A percentile compares a stretch with the other conserved stretches of the same genome.
These are phyloP conservation scores for Callitettix versicolor DNA, from an alignment of 1,140 invertebrate species.

Conservation along the genomic window DNA sequence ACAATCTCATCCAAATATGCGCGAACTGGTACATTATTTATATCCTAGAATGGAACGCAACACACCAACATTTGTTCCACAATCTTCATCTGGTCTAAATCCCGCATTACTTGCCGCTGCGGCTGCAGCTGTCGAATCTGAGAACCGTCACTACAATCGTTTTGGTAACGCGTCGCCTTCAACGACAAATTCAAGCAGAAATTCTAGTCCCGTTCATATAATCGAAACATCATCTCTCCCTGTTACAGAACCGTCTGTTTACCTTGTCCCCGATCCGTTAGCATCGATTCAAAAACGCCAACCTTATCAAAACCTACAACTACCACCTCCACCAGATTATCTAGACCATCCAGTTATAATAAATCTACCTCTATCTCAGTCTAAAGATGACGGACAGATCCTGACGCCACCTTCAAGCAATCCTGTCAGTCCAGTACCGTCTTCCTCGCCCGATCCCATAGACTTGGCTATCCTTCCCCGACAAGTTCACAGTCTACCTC, in stretches of 20 bases:
- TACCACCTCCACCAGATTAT: conserved; percentile 15
- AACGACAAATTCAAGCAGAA: conserved; percentile 20
- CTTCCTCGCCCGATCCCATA: conserved; percentile 45
- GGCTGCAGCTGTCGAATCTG: conserved; percentile 30
- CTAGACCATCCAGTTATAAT: conserved; percentile 42
- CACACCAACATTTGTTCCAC: not conserved
- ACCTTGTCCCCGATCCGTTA: conserved; percentile 25
- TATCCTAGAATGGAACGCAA: conserved; percentile 15
- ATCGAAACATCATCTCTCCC: conserved; percentile 21
- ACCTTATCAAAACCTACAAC: not conserved
- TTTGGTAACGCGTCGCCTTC: conserved; percentile 19
- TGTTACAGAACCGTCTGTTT: conserved; percentile 27
- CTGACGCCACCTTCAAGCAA: conserved; percentile 51
- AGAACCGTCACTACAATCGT: conserved; percentile 25
- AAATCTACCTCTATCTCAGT: conserved; percentile 33
- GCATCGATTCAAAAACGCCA: conserved; percentile 20
- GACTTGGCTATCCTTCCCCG: conserved; percentile 38
- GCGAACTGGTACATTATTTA: conserved; percentile 22
- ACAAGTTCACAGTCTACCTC: conserved; percentile 56
- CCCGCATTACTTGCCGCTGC: conserved; percentile 39
- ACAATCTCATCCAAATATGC: conserved; percentile 17
- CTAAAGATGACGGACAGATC: conserved; percentile 24
- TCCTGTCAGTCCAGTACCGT: conserved; percentile 31
- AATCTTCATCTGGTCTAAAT: conserved; percentile 28
- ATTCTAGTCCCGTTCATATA: conserved; percentile 27